Base-by-base conservation (phyloP, 2,888 invertebrate species). In the Sphaeridia pumilis region DNA sequence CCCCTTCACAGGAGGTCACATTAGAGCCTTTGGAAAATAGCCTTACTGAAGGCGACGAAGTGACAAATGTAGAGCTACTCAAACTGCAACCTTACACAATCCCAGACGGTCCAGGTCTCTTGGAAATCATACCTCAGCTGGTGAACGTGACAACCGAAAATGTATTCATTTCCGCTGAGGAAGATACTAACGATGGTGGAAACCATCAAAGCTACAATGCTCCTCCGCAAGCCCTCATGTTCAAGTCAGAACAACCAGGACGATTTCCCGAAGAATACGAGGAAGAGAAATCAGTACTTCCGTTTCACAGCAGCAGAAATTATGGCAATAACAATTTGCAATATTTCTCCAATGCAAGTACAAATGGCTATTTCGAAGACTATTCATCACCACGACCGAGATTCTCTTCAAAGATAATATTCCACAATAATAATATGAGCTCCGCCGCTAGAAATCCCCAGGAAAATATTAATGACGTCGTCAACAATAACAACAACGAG, bases 111-210 rank as follows among this genome's bases (percentile, higher is more conserved):
- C 14, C 42, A 17, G 22, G 27, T 3, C 10, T 22, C 10, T 5
- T 45, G 12, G 31, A 41, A 26, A 14, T 52, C 3, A 52, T 52
- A 17, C 52, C 52, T 12, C 52, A 52, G 26, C 17, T 52, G n/a
- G 52, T 52, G 4, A 52, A 52, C 24, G 52, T 52, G 22, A 52
- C 52, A 1, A 52, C 52, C 1, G 52, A 52, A 24, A 46, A 52
- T 41, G 52, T 52, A 2, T 52, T 46, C 31, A 41, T 52, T 2
- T 52, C 52, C 1, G 12, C 46, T 5, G 52, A 52, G 17, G 52
- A 46, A 21, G 51, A 51, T 20, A 14, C 21, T 14, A 36, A 35
- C 24, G 12, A 22, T n/a, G 22, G 31, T n/a, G 22, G 17, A 3
- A 17, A 17, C 17, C 38, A 38, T 17, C 7, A 5, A 17, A n/a